Evolutionary conservation across 2,888 invertebrate species (phyloP), one percentile per base, ranked within the genome.

Genomic region (Amblyteles armatorius): DNA sequence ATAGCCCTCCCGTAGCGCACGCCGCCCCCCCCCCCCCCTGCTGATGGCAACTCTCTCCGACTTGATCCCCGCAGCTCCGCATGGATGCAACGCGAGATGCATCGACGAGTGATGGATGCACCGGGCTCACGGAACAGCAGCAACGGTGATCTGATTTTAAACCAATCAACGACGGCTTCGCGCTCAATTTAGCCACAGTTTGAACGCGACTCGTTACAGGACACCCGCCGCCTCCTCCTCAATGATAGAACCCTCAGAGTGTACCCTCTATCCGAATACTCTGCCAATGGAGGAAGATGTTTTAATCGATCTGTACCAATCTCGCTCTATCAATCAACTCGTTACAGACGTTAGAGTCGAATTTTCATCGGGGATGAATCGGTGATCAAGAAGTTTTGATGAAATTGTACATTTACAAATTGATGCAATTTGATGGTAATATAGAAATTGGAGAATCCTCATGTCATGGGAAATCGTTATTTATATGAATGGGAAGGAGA

Each of bases 161-260:
- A 93, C 92, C 93, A 93, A 93, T 93, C 93, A 93, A 91, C 91
- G 90, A 90, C 89, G 92, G 93, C 92, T 93, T 92, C 90, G 92
- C 91, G 91, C 93, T 93, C 92, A 93, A 93, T 93, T 93, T 93
- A 92, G 92, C 93, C 92, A 91, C 92, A 90, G 90, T 86, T 89
- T 90, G 87, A 89, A 92, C 90, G 89, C 91, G 89, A 88, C 50
- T 83, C 82, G 68, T 72, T 80, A 79, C 72, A 82, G 82, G 57
- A 85, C 79, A 65, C 79, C 82, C 76, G 60, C 67, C 65, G 78
- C 73, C 73, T 76, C 29, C 68, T 65, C 79, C 63, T 67, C 63
- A 40, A 69, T 55, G 40, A 50, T 16, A 33, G 16, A 33, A 22
- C 57, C 52, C 81, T 57, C 52, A 36, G 50, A 33, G 60, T 33